phyloP scores from a whole-genome alignment of 2,888 invertebrate genomes.

The Platycnemis pennipes region DNA sequence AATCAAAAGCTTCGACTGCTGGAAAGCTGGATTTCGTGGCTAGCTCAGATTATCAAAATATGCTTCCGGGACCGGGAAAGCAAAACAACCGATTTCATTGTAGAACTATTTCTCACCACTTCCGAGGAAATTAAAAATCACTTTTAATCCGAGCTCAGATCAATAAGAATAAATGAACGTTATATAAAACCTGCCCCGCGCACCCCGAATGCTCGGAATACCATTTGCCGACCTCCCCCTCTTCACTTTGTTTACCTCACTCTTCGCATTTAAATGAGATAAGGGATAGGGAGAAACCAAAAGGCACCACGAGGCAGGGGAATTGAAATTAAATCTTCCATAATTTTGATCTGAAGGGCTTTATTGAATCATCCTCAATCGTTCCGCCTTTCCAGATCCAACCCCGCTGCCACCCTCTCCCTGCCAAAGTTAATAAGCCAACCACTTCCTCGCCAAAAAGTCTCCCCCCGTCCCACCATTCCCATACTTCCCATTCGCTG shows the following conservation, averaged over 20 bases:
- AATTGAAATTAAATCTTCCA: constrained; percentile 27
- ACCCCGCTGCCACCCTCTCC: neutral
- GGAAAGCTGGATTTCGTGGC: too few species aligned
- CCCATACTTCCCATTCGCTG: neutral
- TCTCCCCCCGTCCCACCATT: neutral
- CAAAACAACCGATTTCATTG: neutral
- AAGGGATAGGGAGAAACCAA: neutral
- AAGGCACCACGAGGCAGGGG: neutral
- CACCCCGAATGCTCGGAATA: neutral
- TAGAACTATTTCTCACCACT: neutral
- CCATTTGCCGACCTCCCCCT: neutral
- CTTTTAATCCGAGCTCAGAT: neutral
- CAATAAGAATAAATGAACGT: neutral
- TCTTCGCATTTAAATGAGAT: neutral
- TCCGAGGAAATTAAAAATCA: neutral
- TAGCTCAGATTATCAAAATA: too few species aligned
- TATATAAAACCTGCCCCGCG: neutral
- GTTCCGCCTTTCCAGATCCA: neutral
- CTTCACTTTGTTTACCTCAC: neutral
- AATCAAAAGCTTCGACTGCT: too few species aligned
- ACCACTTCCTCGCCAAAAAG: neutral
- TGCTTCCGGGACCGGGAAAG: neutral
- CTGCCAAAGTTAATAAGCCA: constrained; percentile 3
- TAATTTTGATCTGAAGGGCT: constrained; percentile 32
- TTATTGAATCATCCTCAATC: constrained; percentile 23